phyloP scores from a whole-genome alignment of 1,140 invertebrate species.

The Heliconius melpomene region DNA sequence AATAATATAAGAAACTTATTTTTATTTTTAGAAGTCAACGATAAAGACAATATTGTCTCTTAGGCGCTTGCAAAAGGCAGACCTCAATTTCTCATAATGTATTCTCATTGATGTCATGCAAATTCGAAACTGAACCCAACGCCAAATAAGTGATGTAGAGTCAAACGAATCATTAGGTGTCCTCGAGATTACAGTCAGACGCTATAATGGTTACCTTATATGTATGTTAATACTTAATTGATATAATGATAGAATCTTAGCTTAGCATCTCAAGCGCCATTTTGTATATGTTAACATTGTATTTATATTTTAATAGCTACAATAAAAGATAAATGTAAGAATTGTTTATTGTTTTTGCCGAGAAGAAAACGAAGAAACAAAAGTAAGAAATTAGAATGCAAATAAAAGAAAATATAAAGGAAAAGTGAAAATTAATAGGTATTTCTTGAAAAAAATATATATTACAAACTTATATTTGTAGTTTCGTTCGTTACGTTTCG shows the following conservation, averaged over 20 bases:
- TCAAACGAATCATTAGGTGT: conserved; percentile 4
- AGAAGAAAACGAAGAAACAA: no score
- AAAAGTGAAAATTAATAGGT: no score
- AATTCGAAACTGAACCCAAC: conserved; percentile 16
- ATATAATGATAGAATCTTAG: not conserved
- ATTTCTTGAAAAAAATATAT: no score
- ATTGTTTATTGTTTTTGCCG: no score
- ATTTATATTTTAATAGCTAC: no score
- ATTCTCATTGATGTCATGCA: conserved; percentile 22
- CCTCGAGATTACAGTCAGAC: conserved; percentile 18
- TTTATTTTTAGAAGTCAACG: not conserved
- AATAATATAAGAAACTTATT: no score
- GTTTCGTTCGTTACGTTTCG: no score
- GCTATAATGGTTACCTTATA: conserved; percentile 19
- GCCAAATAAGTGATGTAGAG: conserved; percentile 20
- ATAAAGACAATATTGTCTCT: not conserved
- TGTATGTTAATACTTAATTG: conserved; percentile 20
- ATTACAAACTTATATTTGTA: no score
- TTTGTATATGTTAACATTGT: no score
- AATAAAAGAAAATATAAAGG: no score
- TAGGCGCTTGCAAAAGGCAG: conserved; percentile 1
- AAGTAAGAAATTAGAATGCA: no score
- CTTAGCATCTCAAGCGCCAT: not conserved
- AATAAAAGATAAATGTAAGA: no score
- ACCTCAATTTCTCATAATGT: conserved; percentile 20